Evolutionary conservation across 2,888 invertebrate genomes (phyloP), one percentile per base, ranked within the genome.

Genomic region (Phasia obesa): DNA sequence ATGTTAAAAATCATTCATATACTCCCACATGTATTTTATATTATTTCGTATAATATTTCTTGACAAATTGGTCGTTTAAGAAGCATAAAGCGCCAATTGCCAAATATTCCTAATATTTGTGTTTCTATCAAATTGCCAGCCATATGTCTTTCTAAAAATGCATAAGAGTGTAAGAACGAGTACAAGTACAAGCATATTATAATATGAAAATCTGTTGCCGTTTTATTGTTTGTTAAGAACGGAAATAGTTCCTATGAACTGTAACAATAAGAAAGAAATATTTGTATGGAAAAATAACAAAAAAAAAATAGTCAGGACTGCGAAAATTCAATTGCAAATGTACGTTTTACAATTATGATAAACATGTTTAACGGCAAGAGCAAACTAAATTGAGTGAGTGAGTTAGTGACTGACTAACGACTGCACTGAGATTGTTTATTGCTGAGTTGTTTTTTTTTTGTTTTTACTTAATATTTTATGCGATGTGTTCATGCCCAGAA

Each of bases 31-130:
- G 38, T 25, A 59, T 21, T 23, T 59, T 17, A 42, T 70, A 47
- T 31, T 55, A 75, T 59, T 19, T 59, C 4, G 15, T 69, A 27
- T 42, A 42, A 59, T 53, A 38, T 53, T 31, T 59, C 13, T 70
- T 80, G 65, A 74, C 47, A 80, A 80, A 80, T 80, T 74, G 73
- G 44, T 69, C 79, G 79, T 80, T 80, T 80, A 69, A 53, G n/a
- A 27, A 73, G 47, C 53, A 67, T 73, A 59, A 73, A 67, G 51
- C 47, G 19, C 23, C 67, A 80, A 60, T 67, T 62, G 67, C 67
- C 59, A 78, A 71, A 71, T 64, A 27, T 60, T 51, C 53, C 35
- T 62, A 51, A 79, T 71, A 49, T 71, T 64, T 17, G 9, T 31
- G 23, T 31, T 49, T 60, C 23, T 38, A 17, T 59, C 59, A 35